Evolutionary conservation across 1,140 invertebrate genomes (phyloP).

Genomic region (Bombus picipes): DNA sequence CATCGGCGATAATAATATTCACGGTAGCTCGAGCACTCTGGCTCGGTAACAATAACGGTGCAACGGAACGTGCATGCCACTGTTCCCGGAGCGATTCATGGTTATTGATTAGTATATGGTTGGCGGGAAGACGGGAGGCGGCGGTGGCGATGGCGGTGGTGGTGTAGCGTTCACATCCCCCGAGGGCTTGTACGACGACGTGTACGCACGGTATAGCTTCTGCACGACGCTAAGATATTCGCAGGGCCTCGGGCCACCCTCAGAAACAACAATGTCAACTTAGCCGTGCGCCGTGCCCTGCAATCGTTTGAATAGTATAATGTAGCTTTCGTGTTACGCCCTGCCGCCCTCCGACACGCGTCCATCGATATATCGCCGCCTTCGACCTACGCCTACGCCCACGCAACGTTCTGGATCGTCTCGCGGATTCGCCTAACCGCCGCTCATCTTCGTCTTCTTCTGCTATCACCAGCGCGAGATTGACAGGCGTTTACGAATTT

Average conservation of each 20-base stretch:
- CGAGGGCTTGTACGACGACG: constrained; percentile 73
- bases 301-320: constrained; percentile 80
- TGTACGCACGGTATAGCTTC: constrained; percentile 60
- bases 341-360: constrained; percentile 29
- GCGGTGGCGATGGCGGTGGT: constrained; percentile 40
- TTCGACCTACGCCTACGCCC: not conserved
- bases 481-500: constrained; percentile 74
- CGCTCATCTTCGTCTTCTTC: not conserved
- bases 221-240: constrained; percentile 77
- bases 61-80: constrained; percentile 75
- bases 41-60: constrained; percentile 69
- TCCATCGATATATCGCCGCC: constrained; percentile 20
- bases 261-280: constrained; percentile 82
- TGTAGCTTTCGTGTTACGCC: constrained; percentile 77
- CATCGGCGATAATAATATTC: constrained; percentile 69
- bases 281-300: constrained; percentile 65
- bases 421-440: not conserved
- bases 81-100: constrained; percentile 77
- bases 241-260: constrained; percentile 74
- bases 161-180: constrained; percentile 74
- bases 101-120: constrained; percentile 78
- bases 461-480: not conserved
- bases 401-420: not conserved
- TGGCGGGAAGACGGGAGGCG: constrained; percentile 66
- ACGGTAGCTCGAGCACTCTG: constrained; percentile 60